Evolutionary conservation across 2,113 vertebrate species (phyloP).

Genomic region (Machaerirhynchus nigripectus): DNA sequence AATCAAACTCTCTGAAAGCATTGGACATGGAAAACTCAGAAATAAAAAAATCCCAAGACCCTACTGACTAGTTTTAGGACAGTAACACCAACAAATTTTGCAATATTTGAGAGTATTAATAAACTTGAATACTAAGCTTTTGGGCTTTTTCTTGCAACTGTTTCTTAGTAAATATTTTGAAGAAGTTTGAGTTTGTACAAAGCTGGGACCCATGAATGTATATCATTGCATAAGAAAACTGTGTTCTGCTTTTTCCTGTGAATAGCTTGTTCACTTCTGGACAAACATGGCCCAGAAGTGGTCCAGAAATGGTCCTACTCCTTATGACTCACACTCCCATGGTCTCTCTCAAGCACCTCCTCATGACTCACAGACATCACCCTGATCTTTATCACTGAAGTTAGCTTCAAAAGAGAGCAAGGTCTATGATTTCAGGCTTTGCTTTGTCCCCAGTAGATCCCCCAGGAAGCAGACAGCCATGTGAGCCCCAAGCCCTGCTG

Average conservation of each 20-base stretch:
- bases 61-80: not conserved
- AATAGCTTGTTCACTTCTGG: not conserved
- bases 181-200: not conserved
- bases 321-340: not conserved
- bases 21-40: not conserved
- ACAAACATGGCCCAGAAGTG: not conserved
- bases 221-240: not conserved
- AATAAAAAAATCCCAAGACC: not conserved
- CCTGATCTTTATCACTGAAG: not conserved
- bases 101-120: not conserved
- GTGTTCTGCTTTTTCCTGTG: not conserved
- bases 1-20: not conserved
- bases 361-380: conserved; percentile 17
- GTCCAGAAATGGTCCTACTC: not conserved
- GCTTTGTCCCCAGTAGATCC: not conserved
- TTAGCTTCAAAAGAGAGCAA: not conserved
- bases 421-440: not conserved
- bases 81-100: not conserved
- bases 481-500: not conserved
- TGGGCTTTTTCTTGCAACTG: not conserved
- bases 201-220: not conserved
- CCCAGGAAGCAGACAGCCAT: not conserved
- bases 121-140: not conserved
- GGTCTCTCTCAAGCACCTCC: conserved; percentile 11
- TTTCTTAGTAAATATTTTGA: not conserved